A percentile compares a stretch with the other conserved stretches of the same genome.
These are phyloP conservation scores for Pygoscelis antarcticus DNA, from an alignment of 2,113 vertebrate genomes.

Conservation along the genomic window DNA sequence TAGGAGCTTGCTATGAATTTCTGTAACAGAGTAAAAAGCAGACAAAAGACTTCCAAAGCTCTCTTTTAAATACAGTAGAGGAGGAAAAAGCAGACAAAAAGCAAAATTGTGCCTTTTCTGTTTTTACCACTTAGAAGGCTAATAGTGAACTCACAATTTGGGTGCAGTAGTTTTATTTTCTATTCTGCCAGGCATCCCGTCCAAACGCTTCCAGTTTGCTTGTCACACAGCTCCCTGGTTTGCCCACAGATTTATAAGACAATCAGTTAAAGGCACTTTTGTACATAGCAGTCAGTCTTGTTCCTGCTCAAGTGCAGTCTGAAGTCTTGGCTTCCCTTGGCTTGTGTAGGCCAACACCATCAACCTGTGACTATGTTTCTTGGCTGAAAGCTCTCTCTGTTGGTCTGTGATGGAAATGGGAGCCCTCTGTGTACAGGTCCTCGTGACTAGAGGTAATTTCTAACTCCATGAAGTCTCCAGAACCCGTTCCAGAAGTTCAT, in stretches of 20 bases:
- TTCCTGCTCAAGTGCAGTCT: background rate
- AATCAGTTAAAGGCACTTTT: background rate
- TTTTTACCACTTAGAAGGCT: background rate
- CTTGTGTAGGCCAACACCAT: too few species aligned
- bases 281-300: background rate
- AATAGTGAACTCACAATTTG: background rate
- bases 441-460: background rate
- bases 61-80: background rate
- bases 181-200: background rate
- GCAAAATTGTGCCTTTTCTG: background rate
- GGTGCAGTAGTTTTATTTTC: background rate
- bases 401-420: background rate
- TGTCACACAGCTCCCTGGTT: background rate
- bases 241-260: background rate
- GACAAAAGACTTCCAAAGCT: background rate
- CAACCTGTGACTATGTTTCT: background rate
- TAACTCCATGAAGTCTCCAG: background rate
- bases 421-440: background rate
- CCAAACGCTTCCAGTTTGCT: background rate
- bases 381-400: background rate
- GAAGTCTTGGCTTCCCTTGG: background rate
- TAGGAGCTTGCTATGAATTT: background rate
- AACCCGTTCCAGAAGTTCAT: background rate
- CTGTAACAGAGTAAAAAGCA: background rate
- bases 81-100: background rate